These are phyloP conservation scores for Gobiocypris rarus DNA, from an alignment of 2,113 vertebrate genomes.

Conservation along the genomic window DNA sequence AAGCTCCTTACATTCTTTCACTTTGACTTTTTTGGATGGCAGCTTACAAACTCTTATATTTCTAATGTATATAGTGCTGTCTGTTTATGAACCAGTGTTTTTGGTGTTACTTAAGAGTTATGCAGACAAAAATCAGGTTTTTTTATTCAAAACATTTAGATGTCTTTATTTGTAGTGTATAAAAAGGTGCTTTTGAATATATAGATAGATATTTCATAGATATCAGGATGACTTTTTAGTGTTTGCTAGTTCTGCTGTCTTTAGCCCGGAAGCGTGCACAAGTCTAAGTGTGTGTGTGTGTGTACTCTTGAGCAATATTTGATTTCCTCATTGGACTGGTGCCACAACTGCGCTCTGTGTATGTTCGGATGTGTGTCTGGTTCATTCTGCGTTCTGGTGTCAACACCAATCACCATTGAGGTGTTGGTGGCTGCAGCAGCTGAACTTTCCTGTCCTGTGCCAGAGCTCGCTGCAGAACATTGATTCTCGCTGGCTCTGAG, in stretches of 20 bases:
- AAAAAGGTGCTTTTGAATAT: conserved; percentile 5
- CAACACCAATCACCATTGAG: conserved; percentile 69
- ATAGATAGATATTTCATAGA: background rate
- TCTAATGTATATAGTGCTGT: conserved; percentile 19
- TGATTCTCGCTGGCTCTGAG: conserved; percentile 59
- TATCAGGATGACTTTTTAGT: background rate
- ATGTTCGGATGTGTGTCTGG: background rate
- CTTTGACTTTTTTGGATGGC: background rate
- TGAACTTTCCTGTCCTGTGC: conserved; percentile 62
- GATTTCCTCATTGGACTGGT: conserved; percentile 37
- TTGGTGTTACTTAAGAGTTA: conserved; percentile 29
- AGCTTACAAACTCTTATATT: conserved; percentile 16
- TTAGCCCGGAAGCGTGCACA: conserved; percentile 20
- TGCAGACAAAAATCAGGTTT: conserved; percentile 69
- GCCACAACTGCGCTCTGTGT: background rate
- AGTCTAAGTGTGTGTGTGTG: background rate
- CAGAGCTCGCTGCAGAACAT: conserved; percentile 69
- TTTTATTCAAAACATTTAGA: conserved; percentile 74
- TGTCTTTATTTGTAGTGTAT: conserved; percentile 48
- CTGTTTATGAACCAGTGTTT: background rate
- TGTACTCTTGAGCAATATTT: conserved; percentile 40
- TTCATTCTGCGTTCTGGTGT: conserved; percentile 57
- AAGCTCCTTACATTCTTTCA: background rate
- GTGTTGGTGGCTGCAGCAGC: conserved; percentile 56
- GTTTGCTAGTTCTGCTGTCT: conserved; percentile 49